A percentile compares a stretch with the other conserved stretches of the same genome.
These are phyloP conservation scores for Apostichopus parvimensis DNA, from an alignment of 35 echinoderm and acorn worm genomes.

Conservation along the genomic window DNA sequence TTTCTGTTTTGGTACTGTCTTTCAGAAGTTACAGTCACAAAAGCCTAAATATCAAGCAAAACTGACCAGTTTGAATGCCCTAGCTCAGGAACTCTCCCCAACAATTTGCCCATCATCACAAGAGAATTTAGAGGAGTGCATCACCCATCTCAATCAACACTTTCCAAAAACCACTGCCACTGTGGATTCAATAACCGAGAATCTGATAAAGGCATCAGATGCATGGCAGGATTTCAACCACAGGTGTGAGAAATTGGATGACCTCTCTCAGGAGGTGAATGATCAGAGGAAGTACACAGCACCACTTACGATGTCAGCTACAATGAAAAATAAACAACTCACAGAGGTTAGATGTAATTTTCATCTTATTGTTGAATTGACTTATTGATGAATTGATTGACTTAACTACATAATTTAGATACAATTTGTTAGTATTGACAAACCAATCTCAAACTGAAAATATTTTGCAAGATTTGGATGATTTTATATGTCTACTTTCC, in stretches of 20 bases:
- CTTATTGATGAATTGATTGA: too few species aligned
- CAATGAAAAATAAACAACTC: slow-evolving; percentile 68
- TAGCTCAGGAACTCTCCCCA: slow-evolving; percentile 57
- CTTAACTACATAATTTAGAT: too few species aligned
- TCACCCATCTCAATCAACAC: slow-evolving; percentile 50
- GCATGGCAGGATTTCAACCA: slow-evolving; percentile 69
- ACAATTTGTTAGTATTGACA: too few species aligned
- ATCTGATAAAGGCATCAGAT: slow-evolving; percentile 38
- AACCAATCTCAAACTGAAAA: too few species aligned
- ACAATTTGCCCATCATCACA: slow-evolving; percentile 51
- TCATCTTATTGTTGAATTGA: too few species aligned
- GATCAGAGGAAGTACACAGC: slow-evolving; percentile 55
- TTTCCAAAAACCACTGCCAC: slow-evolving; percentile 44
- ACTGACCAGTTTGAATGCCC: slow-evolving; percentile 58
- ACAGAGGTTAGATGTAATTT: slow-evolving; percentile 58
- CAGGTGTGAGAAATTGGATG: slow-evolving; percentile 43
- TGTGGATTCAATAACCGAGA: slow-evolving; percentile 50
- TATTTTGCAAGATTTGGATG: too few species aligned
- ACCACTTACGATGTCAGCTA: slow-evolving; percentile 44
- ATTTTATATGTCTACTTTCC: too few species aligned
- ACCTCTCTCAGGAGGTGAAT: slow-evolving; percentile 40
- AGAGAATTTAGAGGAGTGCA: slow-evolving; percentile 45
- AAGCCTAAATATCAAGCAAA: slow-evolving; percentile 68
- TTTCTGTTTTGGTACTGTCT: background rate
- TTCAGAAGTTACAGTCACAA: slow-evolving; percentile 74